These are phyloP conservation scores for Trachelus iudaicus DNA, from an alignment of 2,888 invertebrate genomes.

Conservation along the genomic window DNA sequence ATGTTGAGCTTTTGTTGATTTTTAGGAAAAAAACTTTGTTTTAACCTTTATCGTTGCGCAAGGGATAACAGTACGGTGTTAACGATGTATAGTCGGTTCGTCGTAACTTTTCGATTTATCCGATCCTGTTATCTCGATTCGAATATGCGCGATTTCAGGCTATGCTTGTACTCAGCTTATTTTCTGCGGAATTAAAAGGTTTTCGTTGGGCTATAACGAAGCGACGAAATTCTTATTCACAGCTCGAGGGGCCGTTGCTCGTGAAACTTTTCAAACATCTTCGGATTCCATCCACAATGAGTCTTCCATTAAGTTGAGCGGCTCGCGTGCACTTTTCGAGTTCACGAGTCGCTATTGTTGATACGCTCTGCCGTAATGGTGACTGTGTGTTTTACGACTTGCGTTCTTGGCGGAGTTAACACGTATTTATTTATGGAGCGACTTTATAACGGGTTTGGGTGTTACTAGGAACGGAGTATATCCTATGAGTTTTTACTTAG, in stretches of 20 bases:
- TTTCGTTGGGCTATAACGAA: neutral
- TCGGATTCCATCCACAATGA: neutral
- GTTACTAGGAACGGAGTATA: neutral
- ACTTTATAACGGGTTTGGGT: neutral
- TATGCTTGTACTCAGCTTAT: neutral
- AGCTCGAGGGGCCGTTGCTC: neutral
- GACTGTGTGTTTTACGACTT: neutral
- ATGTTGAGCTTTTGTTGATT: neutral
- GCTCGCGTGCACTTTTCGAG: neutral
- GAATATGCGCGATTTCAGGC: neutral
- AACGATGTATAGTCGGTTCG: neutral
- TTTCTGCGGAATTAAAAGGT: neutral
- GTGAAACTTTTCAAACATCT: neutral
- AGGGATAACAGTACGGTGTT: too few relatives aligned
- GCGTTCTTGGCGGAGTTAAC: neutral
- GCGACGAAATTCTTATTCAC: neutral
- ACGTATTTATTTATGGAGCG: neutral
- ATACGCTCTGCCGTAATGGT: neutral
- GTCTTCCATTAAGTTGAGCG: neutral
- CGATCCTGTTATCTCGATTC: neutral
- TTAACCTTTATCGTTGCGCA: too few relatives aligned
- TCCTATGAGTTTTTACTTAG: neutral
- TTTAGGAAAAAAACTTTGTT: neutral
- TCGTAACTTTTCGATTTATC: neutral
- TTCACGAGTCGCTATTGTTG: neutral